Evolutionary conservation across 2,113 vertebrate genomes (phyloP).

Genomic region (Cisticola juncidis): DNA sequence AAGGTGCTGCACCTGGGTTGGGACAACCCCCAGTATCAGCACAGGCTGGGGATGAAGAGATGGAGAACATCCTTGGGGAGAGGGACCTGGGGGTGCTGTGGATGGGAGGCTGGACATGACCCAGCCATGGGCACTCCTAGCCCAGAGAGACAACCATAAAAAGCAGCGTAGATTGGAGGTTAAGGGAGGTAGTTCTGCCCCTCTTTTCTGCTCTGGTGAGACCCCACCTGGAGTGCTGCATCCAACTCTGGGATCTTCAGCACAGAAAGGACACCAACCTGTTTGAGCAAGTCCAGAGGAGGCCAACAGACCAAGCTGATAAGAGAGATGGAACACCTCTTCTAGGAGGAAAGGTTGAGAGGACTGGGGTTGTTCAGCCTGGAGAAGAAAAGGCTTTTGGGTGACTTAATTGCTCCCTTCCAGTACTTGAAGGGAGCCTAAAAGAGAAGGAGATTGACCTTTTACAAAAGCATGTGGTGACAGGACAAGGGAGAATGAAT

Average conservation of each 20-base stretch:
- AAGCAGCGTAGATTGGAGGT: rapidly evolving
- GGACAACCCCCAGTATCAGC: rapidly evolving
- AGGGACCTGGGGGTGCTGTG: background rate
- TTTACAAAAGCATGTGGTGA: background rate
- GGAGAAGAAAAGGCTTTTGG: background rate
- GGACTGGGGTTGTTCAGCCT: background rate
- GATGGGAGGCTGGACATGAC: background rate
- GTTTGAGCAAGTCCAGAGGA: background rate
- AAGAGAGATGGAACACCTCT: background rate
- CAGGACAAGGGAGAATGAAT: background rate
- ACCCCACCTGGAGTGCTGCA: background rate
- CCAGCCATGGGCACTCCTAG: background rate
- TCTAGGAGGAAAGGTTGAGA: background rate
- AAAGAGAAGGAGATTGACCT: background rate
- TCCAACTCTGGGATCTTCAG: background rate
- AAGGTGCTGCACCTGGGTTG: background rate
- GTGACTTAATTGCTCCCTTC: background rate
- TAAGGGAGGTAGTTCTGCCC: background rate
- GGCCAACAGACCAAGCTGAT: background rate
- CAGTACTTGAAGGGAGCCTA: background rate
- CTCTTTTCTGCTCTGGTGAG: background rate
- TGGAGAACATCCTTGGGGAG: rapidly evolving
- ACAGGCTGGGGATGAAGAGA: background rate
- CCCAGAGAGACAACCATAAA: background rate
- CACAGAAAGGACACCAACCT: background rate